Evolutionary conservation across 2,113 vertebrate genomes (phyloP).

Genomic region (Maccullochella peelii): DNA sequence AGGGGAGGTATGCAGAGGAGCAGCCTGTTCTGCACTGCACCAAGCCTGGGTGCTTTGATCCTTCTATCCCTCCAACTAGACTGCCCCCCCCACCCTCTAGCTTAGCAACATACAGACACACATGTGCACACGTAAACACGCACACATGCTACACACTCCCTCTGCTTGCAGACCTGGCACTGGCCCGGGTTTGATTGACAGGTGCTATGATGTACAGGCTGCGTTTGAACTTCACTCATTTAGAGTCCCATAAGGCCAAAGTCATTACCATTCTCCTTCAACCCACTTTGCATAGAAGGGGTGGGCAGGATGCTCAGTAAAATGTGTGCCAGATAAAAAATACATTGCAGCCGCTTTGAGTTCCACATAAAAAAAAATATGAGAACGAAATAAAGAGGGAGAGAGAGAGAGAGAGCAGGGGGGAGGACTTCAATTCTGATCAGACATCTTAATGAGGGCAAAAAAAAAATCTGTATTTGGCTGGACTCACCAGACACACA

Average conservation of each 20-base stretch:
- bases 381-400: not conserved
- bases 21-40: constrained; percentile 85
- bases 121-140: constrained; percentile 33
- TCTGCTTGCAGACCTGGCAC: constrained; percentile 70
- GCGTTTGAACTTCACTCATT: constrained; percentile 94
- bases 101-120: constrained; percentile 46
- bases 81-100: not conserved
- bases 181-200: constrained; percentile 88
- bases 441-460: constrained; percentile 86
- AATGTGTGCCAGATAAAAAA: constrained; percentile 91
- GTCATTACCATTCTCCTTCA: constrained; percentile 96
- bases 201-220: constrained; percentile 91
- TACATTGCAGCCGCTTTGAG: constrained; percentile 93
- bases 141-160: constrained; percentile 80
- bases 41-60: constrained; percentile 82
- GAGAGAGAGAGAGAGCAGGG: constrained; percentile 1
- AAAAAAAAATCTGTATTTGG: constrained; percentile 46
- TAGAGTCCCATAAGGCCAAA: constrained; percentile 91
- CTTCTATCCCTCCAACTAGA: constrained; percentile 54
- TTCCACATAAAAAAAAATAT: constrained; percentile 88
- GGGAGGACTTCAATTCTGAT: constrained; percentile 72
- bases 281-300: constrained; percentile 91
- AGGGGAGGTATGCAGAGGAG: constrained; percentile 81
- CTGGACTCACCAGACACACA: constrained; percentile 19
- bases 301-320: constrained; percentile 81